Conservation (phyloP, 2,113 vertebrate species). For the Hyaena hyaena region DNA sequence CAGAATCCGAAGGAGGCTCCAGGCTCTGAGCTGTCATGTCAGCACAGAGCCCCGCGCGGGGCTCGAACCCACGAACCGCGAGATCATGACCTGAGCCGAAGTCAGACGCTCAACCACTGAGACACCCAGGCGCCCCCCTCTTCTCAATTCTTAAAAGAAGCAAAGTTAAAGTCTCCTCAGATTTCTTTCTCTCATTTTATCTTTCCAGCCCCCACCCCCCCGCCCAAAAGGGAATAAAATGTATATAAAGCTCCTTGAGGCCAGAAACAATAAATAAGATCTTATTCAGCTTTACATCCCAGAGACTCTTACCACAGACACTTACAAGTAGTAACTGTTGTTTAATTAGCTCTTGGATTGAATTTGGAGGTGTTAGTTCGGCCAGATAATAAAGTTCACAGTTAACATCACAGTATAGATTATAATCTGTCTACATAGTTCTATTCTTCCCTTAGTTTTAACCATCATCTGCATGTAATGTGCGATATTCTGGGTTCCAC, state of each 20-base stretch:
- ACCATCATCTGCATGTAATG: neutral
- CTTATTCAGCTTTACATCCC: neutral
- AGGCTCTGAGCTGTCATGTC: too few relatives aligned
- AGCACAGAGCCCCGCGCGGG: too few relatives aligned
- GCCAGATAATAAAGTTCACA: conserved; percentile 17
- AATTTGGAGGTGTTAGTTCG: neutral
- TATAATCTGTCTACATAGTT: neutral
- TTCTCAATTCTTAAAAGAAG: neutral
- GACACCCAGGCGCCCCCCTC: neutral
- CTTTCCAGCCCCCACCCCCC: neutral
- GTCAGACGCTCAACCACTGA: too few relatives aligned
- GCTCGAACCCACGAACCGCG: too few relatives aligned
- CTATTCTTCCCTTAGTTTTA: neutral
- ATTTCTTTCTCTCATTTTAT: neutral
- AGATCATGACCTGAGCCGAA: too few relatives aligned
- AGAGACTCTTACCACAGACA: neutral
- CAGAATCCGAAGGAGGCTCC: too few relatives aligned
- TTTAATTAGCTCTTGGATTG: conserved; percentile 36
- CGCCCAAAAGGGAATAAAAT: neutral
- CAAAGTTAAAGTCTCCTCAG: neutral
- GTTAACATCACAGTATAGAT: neutral
- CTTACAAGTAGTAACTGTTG: neutral
- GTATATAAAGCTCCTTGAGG: neutral
- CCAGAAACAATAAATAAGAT: neutral
- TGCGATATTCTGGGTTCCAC: neutral